A percentile compares a stretch with the other conserved stretches of the same genome.
These are phyloP conservation scores for Campoletis raptor DNA, from an alignment of 2,888 invertebrate species.

Conservation along the genomic window DNA sequence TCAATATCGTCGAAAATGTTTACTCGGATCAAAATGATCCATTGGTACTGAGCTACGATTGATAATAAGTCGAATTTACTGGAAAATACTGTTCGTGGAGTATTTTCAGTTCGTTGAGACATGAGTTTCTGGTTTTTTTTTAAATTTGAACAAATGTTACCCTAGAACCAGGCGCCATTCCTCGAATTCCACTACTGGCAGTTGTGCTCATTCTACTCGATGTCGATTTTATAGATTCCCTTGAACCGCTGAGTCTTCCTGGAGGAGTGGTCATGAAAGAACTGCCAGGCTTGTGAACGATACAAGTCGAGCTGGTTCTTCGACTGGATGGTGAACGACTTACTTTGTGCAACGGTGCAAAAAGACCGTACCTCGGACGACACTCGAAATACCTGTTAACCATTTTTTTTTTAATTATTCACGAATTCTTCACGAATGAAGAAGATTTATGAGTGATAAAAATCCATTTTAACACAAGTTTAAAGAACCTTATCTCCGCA, in stretches of 20 bases:
- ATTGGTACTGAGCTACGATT: not conserved
- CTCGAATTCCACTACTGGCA: conserved; percentile 84
- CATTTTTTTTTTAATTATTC: too few species aligned
- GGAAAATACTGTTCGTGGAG: not conserved
- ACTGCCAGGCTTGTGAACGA: conserved; percentile 87
- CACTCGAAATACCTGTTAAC: conserved; percentile 95
- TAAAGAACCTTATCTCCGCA: conserved; percentile 92
- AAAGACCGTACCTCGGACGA: conserved; percentile 95
- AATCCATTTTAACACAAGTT: not conserved
- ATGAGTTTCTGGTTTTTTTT: conserved; percentile 71
- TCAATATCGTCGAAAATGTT: too few species aligned
- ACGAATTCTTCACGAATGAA: conserved; percentile 4
- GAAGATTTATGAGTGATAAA: not conserved
- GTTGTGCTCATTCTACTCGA: conserved; percentile 82
- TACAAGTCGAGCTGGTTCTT: conserved; percentile 87
- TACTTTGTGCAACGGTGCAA: conserved; percentile 96
- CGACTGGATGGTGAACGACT: conserved; percentile 92
- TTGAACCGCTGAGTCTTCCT: conserved; percentile 91
- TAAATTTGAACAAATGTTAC: conserved; percentile 89
- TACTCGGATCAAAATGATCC: not conserved
- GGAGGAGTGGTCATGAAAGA: conserved; percentile 87
- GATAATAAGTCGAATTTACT: not conserved
- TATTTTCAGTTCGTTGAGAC: not conserved
- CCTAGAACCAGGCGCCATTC: conserved; percentile 89
- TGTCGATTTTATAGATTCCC: conserved; percentile 92